Evolutionary conservation across 1,140 invertebrate genomes (phyloP).

Genomic region (Aethina tumida): DNA sequence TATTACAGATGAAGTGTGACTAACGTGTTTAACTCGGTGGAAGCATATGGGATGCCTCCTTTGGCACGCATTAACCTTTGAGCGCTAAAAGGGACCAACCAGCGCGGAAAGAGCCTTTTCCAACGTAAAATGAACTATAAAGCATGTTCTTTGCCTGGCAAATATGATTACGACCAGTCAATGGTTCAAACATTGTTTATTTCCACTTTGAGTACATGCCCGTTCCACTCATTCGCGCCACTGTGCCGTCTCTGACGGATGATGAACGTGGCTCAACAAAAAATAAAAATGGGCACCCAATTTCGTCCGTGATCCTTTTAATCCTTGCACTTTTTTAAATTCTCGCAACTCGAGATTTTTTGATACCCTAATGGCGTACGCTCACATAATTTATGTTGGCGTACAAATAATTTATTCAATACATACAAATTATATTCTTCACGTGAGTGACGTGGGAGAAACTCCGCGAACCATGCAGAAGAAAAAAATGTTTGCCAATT

Average conservation of each 20-base stretch:
- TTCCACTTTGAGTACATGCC: slow-evolving; percentile 15
- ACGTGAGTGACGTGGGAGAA: too few species aligned
- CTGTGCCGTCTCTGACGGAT: neutral
- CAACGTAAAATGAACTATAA: slow-evolving; percentile 28
- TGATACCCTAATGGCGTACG: too few species aligned
- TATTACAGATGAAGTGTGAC: slow-evolving; percentile 18
- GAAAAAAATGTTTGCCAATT: too few species aligned
- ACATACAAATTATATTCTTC: too few species aligned
- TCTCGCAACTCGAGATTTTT: neutral
- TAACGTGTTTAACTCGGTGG: slow-evolving; percentile 24
- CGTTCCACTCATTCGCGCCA: slow-evolving; percentile 12
- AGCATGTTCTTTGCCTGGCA: slow-evolving; percentile 27
- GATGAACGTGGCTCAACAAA: too few species aligned
- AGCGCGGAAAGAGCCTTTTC: slow-evolving; percentile 26
- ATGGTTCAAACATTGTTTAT: slow-evolving; percentile 29
- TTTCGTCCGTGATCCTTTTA: too few species aligned
- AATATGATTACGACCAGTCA: slow-evolving; percentile 30
- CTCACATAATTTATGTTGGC: too few species aligned
- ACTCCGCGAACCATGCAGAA: too few species aligned
- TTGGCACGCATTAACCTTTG: slow-evolving; percentile 33
- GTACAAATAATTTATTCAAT: too few species aligned
- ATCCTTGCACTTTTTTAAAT: too few species aligned
- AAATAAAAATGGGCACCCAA: too few species aligned
- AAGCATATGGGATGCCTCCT: slow-evolving; percentile 28
- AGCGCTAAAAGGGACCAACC: slow-evolving; percentile 25